Base-by-base conservation (phyloP, 1,140 invertebrate genomes). In the Sarcophaga bullata region DNA sequence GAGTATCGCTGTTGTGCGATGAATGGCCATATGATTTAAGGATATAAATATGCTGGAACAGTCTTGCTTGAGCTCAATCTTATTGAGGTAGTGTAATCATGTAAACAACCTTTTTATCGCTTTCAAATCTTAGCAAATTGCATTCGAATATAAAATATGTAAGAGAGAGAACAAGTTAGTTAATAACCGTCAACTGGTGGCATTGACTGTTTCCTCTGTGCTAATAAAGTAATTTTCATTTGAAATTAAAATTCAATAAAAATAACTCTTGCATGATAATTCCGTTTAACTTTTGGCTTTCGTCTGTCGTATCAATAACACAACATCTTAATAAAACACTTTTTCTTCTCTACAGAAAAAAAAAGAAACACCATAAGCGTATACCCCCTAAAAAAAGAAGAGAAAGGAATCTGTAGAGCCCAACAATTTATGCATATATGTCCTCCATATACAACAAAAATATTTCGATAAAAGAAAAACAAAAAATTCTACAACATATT, bases 201-300 rank as follows among this genome's bases (percentile, higher is more conserved):
- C n/a, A n/a, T 6, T 52, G 8, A 10, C 6, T 52, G 50, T 52
- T 10, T 52, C 13, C 6, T 68, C 62, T 9, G 5, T 9, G 62
- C 17, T 68, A 68, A 68, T 68, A 68, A 25, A 68, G 62, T 68
- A 68, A 68, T 68, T 68, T 68, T 68, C 25, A 37, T 37, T 19
- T 68, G 9, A 68, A 68, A 68, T 68, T 68, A 68, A 68, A 68
- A 68, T 68, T 68, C 62, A 68, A 68, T 68, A 68, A 68, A 68
- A 68, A 68, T 68, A 68, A 68, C 62, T 58, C 54, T 19, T 68
- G 62, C 62, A 68, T 68, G 62, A 19, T 68, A 68, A 68, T 25
- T 68, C 17, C n/a, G 19, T 19, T 68, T 68, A 68, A 68, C n/a
- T 68, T 68, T 58, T 58, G n/a, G n/a, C 54, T 58, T 6, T 58